Base-by-base conservation (phyloP, 2,113 vertebrate species). In the Centropristis striata region DNA sequence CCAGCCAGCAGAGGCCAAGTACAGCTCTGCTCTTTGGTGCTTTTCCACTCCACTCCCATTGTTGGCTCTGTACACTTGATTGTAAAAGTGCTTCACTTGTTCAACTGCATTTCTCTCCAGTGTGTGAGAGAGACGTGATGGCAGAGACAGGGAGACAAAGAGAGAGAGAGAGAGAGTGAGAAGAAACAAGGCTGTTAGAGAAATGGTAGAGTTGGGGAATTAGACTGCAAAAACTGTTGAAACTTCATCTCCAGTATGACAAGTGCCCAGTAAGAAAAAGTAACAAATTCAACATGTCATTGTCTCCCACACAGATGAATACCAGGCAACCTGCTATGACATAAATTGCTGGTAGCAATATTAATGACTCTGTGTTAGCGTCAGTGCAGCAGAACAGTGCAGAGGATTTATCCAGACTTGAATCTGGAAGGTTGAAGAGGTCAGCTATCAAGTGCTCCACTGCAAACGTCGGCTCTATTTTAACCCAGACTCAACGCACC, bases 351-450 rank as follows among this genome's bases (percentile, higher is more conserved):
- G 60, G 46, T 44, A 58, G 81, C 73, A 87, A 79, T 87, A 78
- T 80, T 85, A 81, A 87, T 86, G 75, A 75, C 53, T 79, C 32
- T 70, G 21, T 76, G 71, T 68, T 47, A 55, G 70, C 20, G 55
- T 75, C 42, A 53, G 71, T 12, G 25, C 58, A 41, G 61, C 76
- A 41, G 57, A 60, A 70, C 32, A 58, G 60, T 76, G 60, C 74
- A 46, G 65, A 67, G 46, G 71, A 71, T 83, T 83, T 81, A 71
- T 85, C 67, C 76, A 64, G 73, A 78, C 75, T 74, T 61, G 61
- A 75, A 85, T 77, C 59, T 79, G 69, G 81, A 88, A 87, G 83
- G 85, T 90, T 90, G 64, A 81, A 73, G 86, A 76, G 86, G 87
- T 91, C 84, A 83, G 50, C 85, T 54, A 84, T 86, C 88, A 89